Conservation (phyloP, 2,888 invertebrate species). For the Poecilobothrus nobilitatus region DNA sequence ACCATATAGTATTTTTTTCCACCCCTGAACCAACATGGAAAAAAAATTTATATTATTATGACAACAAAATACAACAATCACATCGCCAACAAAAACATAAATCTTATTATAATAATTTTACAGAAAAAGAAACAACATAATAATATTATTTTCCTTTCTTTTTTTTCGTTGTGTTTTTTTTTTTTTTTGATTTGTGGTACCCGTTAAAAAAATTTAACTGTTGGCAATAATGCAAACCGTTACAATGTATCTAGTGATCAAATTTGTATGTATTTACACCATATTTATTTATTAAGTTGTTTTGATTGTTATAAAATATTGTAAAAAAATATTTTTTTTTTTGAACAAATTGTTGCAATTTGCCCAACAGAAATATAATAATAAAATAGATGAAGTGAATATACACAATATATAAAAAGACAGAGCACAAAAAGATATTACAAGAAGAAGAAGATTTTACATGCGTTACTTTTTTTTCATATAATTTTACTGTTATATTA, state of each 20-base stretch:
- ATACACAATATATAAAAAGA: no score
- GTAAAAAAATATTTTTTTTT: neutral
- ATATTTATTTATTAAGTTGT: slow-evolving; percentile 1
- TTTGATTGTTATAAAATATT: neutral
- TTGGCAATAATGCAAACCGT: neutral
- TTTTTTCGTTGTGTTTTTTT: neutral
- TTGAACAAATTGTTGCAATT: neutral
- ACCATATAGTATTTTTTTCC: no score
- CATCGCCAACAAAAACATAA: neutral
- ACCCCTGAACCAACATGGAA: no score
- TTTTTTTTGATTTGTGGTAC: neutral
- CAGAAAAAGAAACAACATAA: neutral
- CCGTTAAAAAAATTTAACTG: neutral
- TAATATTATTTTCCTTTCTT: neutral
- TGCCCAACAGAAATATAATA: neutral
- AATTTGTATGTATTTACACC: neutral
- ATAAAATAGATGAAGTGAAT: neutral
- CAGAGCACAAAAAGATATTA: neutral
- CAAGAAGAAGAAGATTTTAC: neutral
- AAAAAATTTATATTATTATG: no score
- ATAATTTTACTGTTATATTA: neutral
- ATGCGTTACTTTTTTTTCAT: neutral
- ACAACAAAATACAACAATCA: neutral
- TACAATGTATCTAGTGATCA: neutral
- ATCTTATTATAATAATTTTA: neutral